Evolutionary conservation across 2,797 vertebrate genomes (phyloP).

Genomic region (Eremophila alpestris): DNA sequence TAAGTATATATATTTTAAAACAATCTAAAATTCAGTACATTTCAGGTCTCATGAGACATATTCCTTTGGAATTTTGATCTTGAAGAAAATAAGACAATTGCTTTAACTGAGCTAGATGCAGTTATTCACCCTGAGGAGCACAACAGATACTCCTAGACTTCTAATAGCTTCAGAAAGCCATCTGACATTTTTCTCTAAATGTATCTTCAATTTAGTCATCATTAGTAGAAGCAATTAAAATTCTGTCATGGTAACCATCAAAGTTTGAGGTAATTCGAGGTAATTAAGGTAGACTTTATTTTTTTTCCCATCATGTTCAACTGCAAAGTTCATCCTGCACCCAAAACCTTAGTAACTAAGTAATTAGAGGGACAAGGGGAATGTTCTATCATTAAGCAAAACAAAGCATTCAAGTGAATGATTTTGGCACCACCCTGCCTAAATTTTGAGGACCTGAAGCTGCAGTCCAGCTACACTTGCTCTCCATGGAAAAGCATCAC

Average conservation of each 20-base stretch:
- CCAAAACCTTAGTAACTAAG: neutral
- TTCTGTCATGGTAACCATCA: neutral
- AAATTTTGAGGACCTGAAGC: neutral
- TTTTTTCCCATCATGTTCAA: neutral
- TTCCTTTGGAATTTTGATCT: neutral
- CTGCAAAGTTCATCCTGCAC: neutral
- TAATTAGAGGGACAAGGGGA: neutral
- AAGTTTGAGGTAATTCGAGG: neutral
- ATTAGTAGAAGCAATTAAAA: neutral
- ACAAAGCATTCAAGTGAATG: neutral
- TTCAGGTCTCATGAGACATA: neutral
- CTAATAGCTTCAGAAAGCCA: neutral
- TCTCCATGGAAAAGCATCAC: neutral
- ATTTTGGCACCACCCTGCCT: neutral
- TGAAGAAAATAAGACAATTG: neutral
- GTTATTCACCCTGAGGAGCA: neutral
- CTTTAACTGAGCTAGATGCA: neutral
- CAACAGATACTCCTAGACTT: neutral
- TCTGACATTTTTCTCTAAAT: neutral
- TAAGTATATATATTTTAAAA: neutral
- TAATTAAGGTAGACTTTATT: neutral
- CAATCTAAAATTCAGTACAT: neutral
- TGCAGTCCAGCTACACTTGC: neutral
- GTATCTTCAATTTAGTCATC: neutral
- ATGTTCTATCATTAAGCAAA: neutral